Conservation (phyloP, 1,140 invertebrate species). For the Danaus plexippus region DNA sequence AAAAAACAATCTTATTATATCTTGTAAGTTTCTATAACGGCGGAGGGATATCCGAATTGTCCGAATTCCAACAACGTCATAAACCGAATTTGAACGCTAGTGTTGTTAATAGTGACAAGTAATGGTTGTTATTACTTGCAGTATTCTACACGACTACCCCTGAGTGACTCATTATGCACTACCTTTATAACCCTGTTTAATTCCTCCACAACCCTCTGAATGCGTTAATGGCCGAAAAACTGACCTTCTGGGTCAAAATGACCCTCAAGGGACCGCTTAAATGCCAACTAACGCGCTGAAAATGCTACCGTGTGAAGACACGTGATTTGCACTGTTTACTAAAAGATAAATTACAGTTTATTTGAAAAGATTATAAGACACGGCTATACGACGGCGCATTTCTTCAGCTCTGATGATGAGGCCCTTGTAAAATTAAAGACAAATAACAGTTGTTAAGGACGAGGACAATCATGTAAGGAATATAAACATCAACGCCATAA, state of each 20-base stretch:
- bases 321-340: slow-evolving; percentile 21
- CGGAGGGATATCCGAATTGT: slow-evolving; percentile 6
- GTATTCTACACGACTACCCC: slow-evolving; percentile 40
- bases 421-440: too few relatives aligned
- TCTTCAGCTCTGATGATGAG: too few relatives aligned
- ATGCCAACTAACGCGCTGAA: slow-evolving; percentile 36
- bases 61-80: slow-evolving; percentile 1
- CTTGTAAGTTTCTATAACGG: slow-evolving; percentile 4
- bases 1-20: slow-evolving; percentile 6
- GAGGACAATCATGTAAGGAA: slow-evolving; percentile 17
- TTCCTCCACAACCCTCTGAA: slow-evolving; percentile 50
- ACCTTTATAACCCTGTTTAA: slow-evolving; percentile 55
- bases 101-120: slow-evolving; percentile 21
- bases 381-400: too few relatives aligned
- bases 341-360: slow-evolving; percentile 1
- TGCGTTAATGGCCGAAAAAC: slow-evolving; percentile 65
- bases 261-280: slow-evolving; percentile 54
- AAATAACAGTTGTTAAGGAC: slow-evolving; percentile 11
- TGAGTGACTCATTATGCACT: slow-evolving; percentile 56
- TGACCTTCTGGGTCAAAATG: slow-evolving; percentile 54
- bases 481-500: slow-evolving; percentile 22
- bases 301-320: slow-evolving; percentile 17
- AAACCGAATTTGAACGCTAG: slow-evolving; percentile 6
- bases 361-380: too few relatives aligned
- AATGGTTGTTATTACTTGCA: slow-evolving; percentile 20